Base-by-base conservation (phyloP, 2,888 invertebrate species). In the Drosophila ustulata region DNA sequence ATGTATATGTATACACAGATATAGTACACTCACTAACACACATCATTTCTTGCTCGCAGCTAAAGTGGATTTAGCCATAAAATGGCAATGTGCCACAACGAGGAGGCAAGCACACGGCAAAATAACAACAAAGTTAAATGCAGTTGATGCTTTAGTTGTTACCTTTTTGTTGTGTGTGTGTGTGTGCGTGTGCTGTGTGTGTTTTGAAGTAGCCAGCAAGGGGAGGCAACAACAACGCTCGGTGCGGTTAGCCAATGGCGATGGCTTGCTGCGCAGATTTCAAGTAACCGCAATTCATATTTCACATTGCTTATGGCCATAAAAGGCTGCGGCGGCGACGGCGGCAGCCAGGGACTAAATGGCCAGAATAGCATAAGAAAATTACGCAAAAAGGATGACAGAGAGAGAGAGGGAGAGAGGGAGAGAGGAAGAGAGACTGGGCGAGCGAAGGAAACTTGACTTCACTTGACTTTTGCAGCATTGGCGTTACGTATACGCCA, bases 61-160 rank as follows among this genome's bases (percentile, higher is more conserved):
- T 75, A 85, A 85, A 86, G 84, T 85, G 84, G 84, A 85, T 85
- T 85, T 85, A 85, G 86, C 78, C 84, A 85, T 85, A 85, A 84
- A 85, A 85, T 78, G 80, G 82, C 74, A 77, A 80, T 79, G 79
- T 71, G 69, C 77, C 67, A 63, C 78, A 68, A 63, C 64, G 70
- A 61, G 57, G 61, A 58, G 57, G 65, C 70, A 55, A 76, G 50
- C 58, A 66, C 66, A 68, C 66, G 66, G 63, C 64, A 71, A 76
- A 80, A 80, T 70, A 86, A 82, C 80, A 86, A 76, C 80, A 83
- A 85, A 81, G 65, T 81, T 78, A 80, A 86, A 85, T 82, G 86
- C 80, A 82, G 83, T 82, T 86, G 82, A 78, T 84, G 82, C 78
- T 85, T 79, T 79, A 67, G 71, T 74, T 79, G 68, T 71, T 79